Conservation (phyloP, 2,797 vertebrate species). For the Poeciliopsis paucimaculata region DNA sequence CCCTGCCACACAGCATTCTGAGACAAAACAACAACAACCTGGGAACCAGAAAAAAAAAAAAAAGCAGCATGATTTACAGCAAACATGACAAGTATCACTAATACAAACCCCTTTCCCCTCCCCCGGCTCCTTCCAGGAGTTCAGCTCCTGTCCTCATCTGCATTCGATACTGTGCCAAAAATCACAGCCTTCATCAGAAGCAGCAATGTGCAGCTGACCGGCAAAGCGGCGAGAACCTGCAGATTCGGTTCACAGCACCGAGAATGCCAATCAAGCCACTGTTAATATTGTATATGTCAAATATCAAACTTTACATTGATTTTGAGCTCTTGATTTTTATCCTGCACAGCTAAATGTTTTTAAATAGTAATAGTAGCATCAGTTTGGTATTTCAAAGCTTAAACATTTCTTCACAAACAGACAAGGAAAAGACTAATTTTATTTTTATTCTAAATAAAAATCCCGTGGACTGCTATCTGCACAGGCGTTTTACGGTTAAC, state of each 20-base stretch:
- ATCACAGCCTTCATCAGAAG: slow-evolving; percentile 37
- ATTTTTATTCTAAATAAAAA: background rate
- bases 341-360: background rate
- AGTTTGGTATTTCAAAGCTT: background rate
- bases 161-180: slow-evolving; percentile 59
- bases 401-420: background rate
- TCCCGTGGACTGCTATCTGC: background rate
- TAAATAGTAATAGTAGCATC: background rate
- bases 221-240: slow-evolving; percentile 30
- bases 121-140: slow-evolving; percentile 50
- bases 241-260: slow-evolving; percentile 38
- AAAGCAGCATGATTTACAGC: slow-evolving; percentile 78
- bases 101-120: slow-evolving; percentile 65
- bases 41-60: slow-evolving; percentile 64
- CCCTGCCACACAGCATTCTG: slow-evolving; percentile 80
- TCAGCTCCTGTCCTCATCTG: slow-evolving; percentile 72
- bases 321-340: background rate
- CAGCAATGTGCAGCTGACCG: slow-evolving; percentile 42
- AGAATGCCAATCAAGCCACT: background rate
- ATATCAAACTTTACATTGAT: background rate
- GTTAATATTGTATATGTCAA: background rate
- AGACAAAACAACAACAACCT: slow-evolving; percentile 81
- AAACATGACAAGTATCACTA: slow-evolving; percentile 82
- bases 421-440: background rate
- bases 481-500: background rate